Conservation (phyloP, 2,888 invertebrate genomes). For the Leucophora obtusa region DNA sequence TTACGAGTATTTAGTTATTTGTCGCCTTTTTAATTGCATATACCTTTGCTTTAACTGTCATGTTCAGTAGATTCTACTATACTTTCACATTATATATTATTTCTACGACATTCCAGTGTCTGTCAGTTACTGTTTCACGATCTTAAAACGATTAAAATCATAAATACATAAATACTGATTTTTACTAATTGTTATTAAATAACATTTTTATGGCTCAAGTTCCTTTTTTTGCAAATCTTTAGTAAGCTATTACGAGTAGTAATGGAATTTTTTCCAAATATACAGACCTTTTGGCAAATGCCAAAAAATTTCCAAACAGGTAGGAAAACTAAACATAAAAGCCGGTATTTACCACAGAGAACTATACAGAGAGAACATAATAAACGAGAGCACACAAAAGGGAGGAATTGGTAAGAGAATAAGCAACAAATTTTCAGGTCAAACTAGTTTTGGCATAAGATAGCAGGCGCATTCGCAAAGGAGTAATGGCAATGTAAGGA, state of each 20-base stretch:
- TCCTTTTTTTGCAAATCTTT: conserved; percentile 7
- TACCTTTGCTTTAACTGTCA: no score
- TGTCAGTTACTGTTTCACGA: no score
- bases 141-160: not conserved
- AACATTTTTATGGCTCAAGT: conserved; percentile 7
- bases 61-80: no score
- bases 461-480: conserved; percentile 66
- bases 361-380: not conserved
- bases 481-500: conserved; percentile 64
- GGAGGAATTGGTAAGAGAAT: conserved; percentile 19
- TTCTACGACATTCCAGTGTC: no score
- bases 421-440: conserved; percentile 62
- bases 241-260: conserved; percentile 14
- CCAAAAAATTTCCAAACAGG: conserved; percentile 52
- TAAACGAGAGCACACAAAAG: conserved; percentile 4
- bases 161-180: conserved; percentile 1
- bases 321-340: conserved; percentile 26
- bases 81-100: no score
- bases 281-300: not conserved
- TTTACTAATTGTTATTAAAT: conserved; percentile 22
- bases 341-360: conserved; percentile 48
- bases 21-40: no score
- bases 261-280: no score
- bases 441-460: conserved; percentile 64
- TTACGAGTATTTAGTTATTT: no score